Conservation (phyloP, 1,140 invertebrate genomes). For the Drosophila bifasciata region DNA sequence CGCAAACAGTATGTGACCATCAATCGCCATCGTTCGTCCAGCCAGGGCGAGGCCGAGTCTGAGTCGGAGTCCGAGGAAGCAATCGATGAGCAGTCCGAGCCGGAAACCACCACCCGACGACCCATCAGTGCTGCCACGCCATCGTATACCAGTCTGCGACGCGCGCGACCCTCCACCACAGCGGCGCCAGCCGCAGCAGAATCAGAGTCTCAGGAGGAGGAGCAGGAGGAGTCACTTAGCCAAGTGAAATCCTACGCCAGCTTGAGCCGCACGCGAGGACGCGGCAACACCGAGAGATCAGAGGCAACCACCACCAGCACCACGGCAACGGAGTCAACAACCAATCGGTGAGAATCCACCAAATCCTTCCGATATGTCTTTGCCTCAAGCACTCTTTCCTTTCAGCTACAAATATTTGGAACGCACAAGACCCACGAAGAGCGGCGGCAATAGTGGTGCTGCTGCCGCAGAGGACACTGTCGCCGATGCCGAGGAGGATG, state of each 20-base stretch:
- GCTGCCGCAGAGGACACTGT: slow-evolving; percentile 14
- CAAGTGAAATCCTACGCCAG: slow-evolving; percentile 59
- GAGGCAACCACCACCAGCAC: slow-evolving; percentile 15
- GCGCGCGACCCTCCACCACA: slow-evolving; percentile 85
- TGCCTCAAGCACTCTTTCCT: background rate
- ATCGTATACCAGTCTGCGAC: slow-evolving; percentile 88
- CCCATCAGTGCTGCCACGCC: slow-evolving; percentile 75
- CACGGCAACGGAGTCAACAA: slow-evolving; percentile 41
- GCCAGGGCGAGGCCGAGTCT: slow-evolving; percentile 26
- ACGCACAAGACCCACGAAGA: slow-evolving; percentile 64
- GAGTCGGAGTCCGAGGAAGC: slow-evolving; percentile 81
- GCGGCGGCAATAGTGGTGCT: background rate
- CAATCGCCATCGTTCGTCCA: slow-evolving; percentile 83
- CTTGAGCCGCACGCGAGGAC: slow-evolving; percentile 58
- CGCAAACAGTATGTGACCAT: slow-evolving; percentile 85
- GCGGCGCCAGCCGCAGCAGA: slow-evolving; percentile 68
- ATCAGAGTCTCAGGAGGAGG: slow-evolving; percentile 54
- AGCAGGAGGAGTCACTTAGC: slow-evolving; percentile 64
- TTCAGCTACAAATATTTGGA: slow-evolving; percentile 77
- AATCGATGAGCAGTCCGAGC: slow-evolving; percentile 52
- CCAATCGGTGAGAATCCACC: slow-evolving; percentile 45
- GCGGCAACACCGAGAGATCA: slow-evolving; percentile 32
- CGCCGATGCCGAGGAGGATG: slow-evolving; percentile 39
- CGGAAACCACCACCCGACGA: slow-evolving; percentile 43
- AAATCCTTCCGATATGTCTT: background rate